These are phyloP conservation scores for Caligus rogercresseyi DNA, from an alignment of 1,140 invertebrate genomes.

Conservation along the genomic window DNA sequence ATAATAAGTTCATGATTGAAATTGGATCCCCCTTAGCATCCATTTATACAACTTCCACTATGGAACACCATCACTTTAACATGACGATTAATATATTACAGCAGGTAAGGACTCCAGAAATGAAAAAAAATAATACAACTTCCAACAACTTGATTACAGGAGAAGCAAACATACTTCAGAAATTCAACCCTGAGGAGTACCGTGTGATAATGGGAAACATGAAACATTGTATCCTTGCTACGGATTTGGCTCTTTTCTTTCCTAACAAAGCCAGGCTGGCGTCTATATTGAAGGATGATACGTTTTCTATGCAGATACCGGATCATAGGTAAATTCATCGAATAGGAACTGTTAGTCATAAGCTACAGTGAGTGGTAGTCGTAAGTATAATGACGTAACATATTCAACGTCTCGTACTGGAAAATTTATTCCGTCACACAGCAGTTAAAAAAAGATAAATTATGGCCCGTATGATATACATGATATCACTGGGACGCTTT, in stretches of 20 bases:
- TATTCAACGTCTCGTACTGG: too few relatives aligned
- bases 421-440: too few relatives aligned
- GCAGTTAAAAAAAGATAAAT: too few relatives aligned
- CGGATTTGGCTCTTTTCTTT: slow-evolving; percentile 61
- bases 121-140: too few relatives aligned
- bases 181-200: slow-evolving; percentile 51
- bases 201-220: slow-evolving; percentile 52
- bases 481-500: too few relatives aligned
- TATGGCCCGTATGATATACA: too few relatives aligned
- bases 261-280: slow-evolving; percentile 47
- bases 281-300: slow-evolving; percentile 35
- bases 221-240: slow-evolving; percentile 62
- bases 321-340: slow-evolving; percentile 38
- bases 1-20: slow-evolving; percentile 63
- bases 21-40: slow-evolving; percentile 56
- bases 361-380: too few relatives aligned
- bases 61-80: slow-evolving; percentile 75
- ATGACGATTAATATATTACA: slow-evolving; percentile 64
- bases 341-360: too few relatives aligned
- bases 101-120: slow-evolving; percentile 44
- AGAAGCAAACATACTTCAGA: slow-evolving; percentile 54
- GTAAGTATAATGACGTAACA: too few relatives aligned
- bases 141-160: slow-evolving; percentile 34
- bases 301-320: slow-evolving; percentile 41
- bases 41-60: slow-evolving; percentile 61